These are phyloP conservation scores for Cuculus canorus DNA, from an alignment of 2,797 vertebrate genomes.

Conservation along the genomic window DNA sequence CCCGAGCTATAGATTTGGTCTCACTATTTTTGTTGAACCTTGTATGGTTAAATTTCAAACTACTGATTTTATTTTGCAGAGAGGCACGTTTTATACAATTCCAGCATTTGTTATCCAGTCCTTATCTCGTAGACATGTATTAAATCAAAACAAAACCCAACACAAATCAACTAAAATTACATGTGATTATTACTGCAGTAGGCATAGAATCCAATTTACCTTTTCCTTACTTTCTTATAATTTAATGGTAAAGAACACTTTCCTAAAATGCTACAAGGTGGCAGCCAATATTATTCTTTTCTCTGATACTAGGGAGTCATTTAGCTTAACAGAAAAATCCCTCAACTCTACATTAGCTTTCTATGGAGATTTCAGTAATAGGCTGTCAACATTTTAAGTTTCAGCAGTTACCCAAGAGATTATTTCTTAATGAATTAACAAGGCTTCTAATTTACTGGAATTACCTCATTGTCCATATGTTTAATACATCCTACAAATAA, in stretches of 20 bases:
- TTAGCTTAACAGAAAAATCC: slow-evolving; percentile 28
- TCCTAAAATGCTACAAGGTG: neutral
- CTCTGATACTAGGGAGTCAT: neutral
- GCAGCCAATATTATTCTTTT: neutral
- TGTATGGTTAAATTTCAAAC: neutral
- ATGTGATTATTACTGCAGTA: neutral
- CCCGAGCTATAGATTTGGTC: no score
- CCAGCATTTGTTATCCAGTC: neutral
- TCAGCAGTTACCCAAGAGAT: slow-evolving; percentile 36
- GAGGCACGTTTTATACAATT: neutral
- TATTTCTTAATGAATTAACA: slow-evolving; percentile 48
- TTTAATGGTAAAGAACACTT: neutral
- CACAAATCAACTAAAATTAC: neutral
- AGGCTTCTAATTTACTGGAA: slow-evolving; percentile 42
- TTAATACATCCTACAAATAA: neutral
- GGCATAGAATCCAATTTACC: neutral
- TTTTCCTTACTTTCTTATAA: neutral
- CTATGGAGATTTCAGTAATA: slow-evolving; percentile 29
- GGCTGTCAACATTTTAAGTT: slow-evolving; percentile 43
- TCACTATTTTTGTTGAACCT: no score
- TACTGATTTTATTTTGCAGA: neutral
- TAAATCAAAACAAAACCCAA: neutral
- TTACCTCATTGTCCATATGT: neutral
- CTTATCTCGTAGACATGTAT: neutral
- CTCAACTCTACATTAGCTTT: slow-evolving; percentile 17